Evolutionary conservation across 2,888 invertebrate species (phyloP).

Genomic region (Noctua janthina): DNA sequence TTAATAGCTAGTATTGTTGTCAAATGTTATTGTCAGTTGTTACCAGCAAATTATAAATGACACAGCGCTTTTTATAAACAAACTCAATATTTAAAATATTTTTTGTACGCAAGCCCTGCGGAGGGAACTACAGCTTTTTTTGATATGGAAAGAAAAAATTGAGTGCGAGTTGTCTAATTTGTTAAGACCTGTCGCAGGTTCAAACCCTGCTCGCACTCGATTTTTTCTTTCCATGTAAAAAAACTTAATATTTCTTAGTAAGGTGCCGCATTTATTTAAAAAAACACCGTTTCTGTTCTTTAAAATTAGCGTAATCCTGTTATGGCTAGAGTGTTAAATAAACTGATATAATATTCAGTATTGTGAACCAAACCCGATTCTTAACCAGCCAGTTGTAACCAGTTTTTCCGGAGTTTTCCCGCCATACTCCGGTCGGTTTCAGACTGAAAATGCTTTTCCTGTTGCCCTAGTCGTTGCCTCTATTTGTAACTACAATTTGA

Average conservation of each 20-base stretch:
- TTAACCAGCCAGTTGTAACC: not conserved
- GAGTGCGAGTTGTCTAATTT: no score
- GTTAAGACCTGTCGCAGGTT: no score
- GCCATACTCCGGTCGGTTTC: no score
- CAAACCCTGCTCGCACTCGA: no score
- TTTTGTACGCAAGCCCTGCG: no score
- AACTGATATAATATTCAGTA: not conserved
- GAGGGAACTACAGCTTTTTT: no score
- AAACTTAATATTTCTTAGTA: no score
- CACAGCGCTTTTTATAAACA: not conserved
- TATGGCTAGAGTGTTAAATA: not conserved
- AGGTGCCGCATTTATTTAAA: not conserved
- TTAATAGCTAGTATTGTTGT: not conserved
- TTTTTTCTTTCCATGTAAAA: no score
- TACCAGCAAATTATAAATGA: not conserved
- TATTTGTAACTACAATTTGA: constrained; percentile 6
- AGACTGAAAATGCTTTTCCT: not conserved
- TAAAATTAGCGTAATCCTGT: not conserved
- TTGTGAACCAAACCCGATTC: not conserved
- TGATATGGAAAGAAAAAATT: no score
- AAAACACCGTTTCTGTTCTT: not conserved
- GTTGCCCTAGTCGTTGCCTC: not conserved
- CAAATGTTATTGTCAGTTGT: not conserved
- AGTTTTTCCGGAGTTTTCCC: not conserved
- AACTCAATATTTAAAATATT: not conserved